These are phyloP conservation scores for Oncorhynchus keta DNA, from an alignment of 2,113 vertebrate species.

Conservation along the genomic window DNA sequence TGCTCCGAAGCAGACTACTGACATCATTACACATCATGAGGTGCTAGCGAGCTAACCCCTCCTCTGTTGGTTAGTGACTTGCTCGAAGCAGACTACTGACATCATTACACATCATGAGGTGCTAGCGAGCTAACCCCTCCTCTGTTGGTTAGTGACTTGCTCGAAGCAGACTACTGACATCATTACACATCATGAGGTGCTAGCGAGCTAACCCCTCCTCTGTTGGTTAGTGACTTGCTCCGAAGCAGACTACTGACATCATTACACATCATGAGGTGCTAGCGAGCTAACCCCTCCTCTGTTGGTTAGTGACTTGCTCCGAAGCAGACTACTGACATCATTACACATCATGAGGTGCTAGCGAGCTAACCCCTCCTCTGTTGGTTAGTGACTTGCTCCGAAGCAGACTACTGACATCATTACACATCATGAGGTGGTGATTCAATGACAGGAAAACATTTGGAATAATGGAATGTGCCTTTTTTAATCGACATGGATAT, in stretches of 20 bases:
- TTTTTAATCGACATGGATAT: conserved; percentile 30
- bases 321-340: conserved; percentile 16
- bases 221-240: conserved; percentile 1
- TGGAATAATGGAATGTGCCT: conserved; percentile 59
- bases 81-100: conserved; percentile 16
- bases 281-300: not conserved
- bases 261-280: not conserved
- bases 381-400: conserved; percentile 1
- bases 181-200: not conserved
- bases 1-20: conserved; percentile 14
- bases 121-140: not conserved
- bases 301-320: conserved; percentile 2
- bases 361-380: not conserved
- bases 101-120: not conserved
- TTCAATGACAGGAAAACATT: conserved; percentile 3
- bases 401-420: conserved; percentile 18
- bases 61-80: not conserved
- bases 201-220: not conserved
- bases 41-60: not conserved
- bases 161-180: conserved; percentile 18
- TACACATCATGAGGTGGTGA: no score
- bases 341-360: no score
- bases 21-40: not conserved
- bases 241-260: conserved; percentile 18
- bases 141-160: not conserved